Base-by-base conservation (phyloP, 1,140 invertebrate genomes). In the Drosophila santomea region DNA sequence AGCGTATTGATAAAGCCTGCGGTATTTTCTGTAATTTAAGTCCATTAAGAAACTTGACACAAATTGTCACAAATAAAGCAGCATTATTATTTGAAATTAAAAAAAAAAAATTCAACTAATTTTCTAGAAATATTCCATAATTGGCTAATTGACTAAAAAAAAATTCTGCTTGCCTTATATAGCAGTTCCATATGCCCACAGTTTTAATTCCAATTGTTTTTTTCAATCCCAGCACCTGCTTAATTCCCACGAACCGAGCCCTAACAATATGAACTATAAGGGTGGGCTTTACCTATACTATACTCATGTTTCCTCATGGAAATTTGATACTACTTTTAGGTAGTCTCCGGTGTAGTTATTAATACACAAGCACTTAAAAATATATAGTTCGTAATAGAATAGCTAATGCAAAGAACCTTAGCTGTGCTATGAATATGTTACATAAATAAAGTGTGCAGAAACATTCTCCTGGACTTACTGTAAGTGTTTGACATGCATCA, bases 1-100 rank as follows among this genome's bases (percentile, higher is more conserved):
- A 68, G 38, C 47, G 41, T 47, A 66, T 66, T 68, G 64, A 68
- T 68, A 66, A 67, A 38, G 38, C 20, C 28, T 11, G 15, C 2
- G 47, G 38, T 32, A 60, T 43, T 52, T 25, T n/a, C n/a, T 25
- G 59, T 60, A 35, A 64, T 68, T 64, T 63, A 17, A 44, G 41
- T 61, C 54, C 17, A 48, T 62, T 54, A 8, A 15, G 17, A 17
- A 12, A 52, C 15, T 50, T 64, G 64, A 67, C 64, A 67, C 59
- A 64, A 67, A 44, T 43, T 35, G 54, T 15, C 23, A n/a, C 11
- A 41, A 59, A 10, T 52, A 14, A 38, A 12, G 25, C n/a, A 17
- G 11, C 6, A 43, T 62, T 12, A 62, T 35, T 55, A 43, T 55
- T 56, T 41, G 11, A 23, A 25, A 11, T 47, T 11, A 4, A 1